These are phyloP conservation scores for Peromyscus melanophrys DNA, from an alignment of 2,797 vertebrate species.

Conservation along the genomic window DNA sequence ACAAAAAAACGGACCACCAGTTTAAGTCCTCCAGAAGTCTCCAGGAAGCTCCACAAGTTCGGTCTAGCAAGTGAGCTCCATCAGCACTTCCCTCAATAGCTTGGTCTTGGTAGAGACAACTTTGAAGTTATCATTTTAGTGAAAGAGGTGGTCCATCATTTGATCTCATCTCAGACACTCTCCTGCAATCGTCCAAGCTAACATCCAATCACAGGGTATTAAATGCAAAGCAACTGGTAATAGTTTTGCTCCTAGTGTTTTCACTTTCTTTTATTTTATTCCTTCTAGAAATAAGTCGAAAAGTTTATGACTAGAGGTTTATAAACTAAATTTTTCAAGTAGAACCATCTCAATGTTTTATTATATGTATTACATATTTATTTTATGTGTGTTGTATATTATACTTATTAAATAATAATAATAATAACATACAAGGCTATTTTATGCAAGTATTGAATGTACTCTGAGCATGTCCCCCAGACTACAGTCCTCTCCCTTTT, in stretches of 20 bases:
- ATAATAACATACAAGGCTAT: not conserved
- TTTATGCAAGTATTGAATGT: not conserved
- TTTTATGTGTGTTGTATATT: not conserved
- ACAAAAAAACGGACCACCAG: not conserved
- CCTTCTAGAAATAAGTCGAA: not conserved
- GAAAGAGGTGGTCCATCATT: not conserved
- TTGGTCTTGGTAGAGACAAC: not conserved
- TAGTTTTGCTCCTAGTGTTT: not conserved
- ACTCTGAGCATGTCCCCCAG: not conserved
- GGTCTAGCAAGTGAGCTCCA: not conserved
- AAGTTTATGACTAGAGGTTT: not conserved
- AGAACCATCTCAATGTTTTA: not conserved
- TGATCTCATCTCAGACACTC: not conserved
- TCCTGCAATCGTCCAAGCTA: slow-evolving; percentile 4
- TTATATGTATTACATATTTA: not conserved
- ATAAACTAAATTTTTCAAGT: not conserved
- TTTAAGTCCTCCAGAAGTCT: slow-evolving; percentile 32
- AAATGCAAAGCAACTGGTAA: not conserved
- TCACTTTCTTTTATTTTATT: not conserved
- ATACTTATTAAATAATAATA: not conserved
- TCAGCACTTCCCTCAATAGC: not conserved
- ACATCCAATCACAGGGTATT: not conserved
- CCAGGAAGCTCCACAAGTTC: slow-evolving; percentile 22
- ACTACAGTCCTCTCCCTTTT: not conserved
- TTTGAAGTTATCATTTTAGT: not conserved